Evolutionary conservation across 2,888 invertebrate species (phyloP).

Genomic region (Apotomis betuletana): DNA sequence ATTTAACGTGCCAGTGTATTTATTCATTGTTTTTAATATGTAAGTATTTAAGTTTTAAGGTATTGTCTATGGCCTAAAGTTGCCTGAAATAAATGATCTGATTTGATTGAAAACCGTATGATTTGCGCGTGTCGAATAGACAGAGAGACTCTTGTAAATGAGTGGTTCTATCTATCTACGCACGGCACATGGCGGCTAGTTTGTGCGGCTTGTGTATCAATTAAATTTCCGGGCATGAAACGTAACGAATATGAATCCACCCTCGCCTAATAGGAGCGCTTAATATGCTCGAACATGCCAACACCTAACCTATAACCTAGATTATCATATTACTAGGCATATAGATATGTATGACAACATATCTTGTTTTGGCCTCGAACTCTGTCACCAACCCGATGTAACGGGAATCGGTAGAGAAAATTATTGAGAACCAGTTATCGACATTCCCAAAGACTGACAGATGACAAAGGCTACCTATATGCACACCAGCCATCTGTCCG

Average conservation of each 20-base stretch:
- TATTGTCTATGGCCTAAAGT: too few species aligned
- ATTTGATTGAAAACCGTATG: too few species aligned
- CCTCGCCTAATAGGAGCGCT: neutral
- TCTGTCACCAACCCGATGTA: neutral
- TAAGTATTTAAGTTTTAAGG: too few species aligned
- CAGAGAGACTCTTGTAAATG: neutral
- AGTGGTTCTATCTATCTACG: neutral
- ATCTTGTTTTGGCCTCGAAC: neutral
- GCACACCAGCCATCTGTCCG: too few species aligned
- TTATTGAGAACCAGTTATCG: too few species aligned
- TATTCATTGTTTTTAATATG: too few species aligned
- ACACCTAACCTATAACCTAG: neutral
- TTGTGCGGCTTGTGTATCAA: constrained; percentile 19
- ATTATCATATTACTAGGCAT: neutral
- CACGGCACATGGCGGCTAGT: constrained; percentile 14
- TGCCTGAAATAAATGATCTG: too few species aligned
- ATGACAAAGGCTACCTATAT: too few species aligned
- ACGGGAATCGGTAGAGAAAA: too few species aligned
- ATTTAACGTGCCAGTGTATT: too few species aligned
- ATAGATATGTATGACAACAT: neutral
- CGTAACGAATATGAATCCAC: constrained; percentile 25
- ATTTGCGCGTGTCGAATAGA: too few species aligned
- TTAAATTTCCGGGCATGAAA: constrained; percentile 23
- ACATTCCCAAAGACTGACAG: too few species aligned
- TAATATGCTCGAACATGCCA: constrained; percentile 1